These are phyloP conservation scores for Phocides pigmalion DNA, from an alignment of 1,140 invertebrate genomes.

Conservation along the genomic window DNA sequence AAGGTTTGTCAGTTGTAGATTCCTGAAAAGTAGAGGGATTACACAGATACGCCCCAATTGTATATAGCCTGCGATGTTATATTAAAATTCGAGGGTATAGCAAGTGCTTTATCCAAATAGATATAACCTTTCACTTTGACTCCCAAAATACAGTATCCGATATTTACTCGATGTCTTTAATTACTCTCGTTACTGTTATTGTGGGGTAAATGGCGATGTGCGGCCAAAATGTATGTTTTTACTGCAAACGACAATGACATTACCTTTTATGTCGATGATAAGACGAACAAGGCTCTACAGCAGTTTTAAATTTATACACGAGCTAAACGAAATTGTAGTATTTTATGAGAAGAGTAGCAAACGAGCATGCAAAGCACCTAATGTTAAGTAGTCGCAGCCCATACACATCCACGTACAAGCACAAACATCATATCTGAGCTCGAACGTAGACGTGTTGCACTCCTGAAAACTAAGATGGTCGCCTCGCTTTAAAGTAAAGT, in stretches of 20 bases:
- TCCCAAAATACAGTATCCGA: background rate
- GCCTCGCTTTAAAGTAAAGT: too few species aligned
- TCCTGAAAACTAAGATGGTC: too few species aligned
- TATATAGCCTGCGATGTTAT: too few species aligned
- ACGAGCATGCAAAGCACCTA: too few species aligned
- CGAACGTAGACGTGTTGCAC: too few species aligned
- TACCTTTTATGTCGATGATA: conserved; percentile 3
- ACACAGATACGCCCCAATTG: too few species aligned
- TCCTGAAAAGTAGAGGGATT: too few species aligned
- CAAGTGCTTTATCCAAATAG: background rate
- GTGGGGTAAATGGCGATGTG: background rate
- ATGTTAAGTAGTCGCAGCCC: too few species aligned
- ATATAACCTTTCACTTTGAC: background rate
- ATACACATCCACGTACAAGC: too few species aligned
- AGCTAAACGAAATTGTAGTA: background rate
- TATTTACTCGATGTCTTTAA: background rate
- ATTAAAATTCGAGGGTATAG: background rate
- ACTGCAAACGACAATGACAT: background rate
- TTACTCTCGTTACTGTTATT: conserved; percentile 6
- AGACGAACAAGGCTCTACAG: background rate
- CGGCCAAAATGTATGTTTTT: conserved; percentile 1
- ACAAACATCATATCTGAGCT: too few species aligned
- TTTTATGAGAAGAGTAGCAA: too few species aligned
- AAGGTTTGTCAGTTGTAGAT: too few species aligned
- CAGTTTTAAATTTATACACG: background rate